Percentiles rank a stretch among this genome's conserved stretches.
These are phyloP conservation scores for Cancer borealis DNA, from an alignment of 2,888 invertebrate species.

Conservation along the genomic window DNA sequence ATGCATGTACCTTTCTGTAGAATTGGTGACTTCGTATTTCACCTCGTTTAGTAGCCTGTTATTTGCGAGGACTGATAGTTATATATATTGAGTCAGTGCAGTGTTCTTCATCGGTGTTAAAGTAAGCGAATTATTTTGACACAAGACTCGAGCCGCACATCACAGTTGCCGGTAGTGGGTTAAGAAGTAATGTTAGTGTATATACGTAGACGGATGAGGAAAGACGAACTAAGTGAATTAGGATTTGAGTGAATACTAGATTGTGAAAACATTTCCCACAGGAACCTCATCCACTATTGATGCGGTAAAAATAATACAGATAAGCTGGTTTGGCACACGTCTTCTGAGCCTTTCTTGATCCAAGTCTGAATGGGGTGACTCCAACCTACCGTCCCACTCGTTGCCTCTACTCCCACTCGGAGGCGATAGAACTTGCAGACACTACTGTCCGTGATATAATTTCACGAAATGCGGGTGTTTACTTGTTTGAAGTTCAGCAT, in stretches of 20 bases:
- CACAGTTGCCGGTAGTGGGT: conserved; percentile 18
- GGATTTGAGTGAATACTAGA: not conserved
- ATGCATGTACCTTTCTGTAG: too few species aligned
- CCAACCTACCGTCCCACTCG: conserved; percentile 13
- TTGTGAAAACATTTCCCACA: not conserved
- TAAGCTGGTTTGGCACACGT: conserved; percentile 1
- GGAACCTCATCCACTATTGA: not conserved
- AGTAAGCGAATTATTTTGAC: conserved; percentile 54
- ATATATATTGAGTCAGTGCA: not conserved
- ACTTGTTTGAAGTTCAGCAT: not conserved
- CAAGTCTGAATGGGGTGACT: conserved; percentile 21
- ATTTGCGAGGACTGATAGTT: not conserved
- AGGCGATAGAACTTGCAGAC: not conserved
- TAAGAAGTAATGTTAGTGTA: conserved; percentile 6
- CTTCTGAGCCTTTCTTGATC: not conserved
- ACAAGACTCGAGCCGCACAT: conserved; percentile 24
- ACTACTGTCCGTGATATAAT: not conserved
- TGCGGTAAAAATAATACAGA: not conserved
- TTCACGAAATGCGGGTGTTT: not conserved
- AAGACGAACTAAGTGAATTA: not conserved
- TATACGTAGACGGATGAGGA: not conserved
- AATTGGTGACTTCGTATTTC: not conserved
- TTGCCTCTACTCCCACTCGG: conserved; percentile 12
- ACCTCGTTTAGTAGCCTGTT: not conserved
- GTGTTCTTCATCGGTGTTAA: conserved; percentile 33